Base-by-base conservation (phyloP, 2,797 vertebrate genomes). In the Cichlasoma orientale region DNA sequence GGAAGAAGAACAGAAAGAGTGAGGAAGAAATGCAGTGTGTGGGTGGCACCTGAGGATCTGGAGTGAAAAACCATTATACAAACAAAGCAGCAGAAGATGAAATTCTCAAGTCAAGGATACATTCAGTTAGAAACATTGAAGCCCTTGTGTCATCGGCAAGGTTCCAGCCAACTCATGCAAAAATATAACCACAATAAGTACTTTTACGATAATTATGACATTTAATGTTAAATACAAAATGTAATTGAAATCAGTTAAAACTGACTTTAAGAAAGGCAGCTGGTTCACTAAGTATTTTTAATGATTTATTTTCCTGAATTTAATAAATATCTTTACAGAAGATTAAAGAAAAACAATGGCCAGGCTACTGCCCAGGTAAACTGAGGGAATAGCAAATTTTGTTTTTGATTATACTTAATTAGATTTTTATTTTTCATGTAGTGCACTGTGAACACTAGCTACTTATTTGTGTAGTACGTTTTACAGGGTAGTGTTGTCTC, bases 21-120 rank as follows among this genome's bases (percentile, higher is more conserved):
- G 83, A 86, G 77, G 86, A 79, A 88, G 79, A 91, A 89, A 84
- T 79, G 82, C 77, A 70, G 78, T 77, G 84, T 84, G 93, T 94
- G 90, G 93, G 94, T 83, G 93, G 93, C 87, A 92, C 93, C 90
- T 93, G 90, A 94, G 91, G 86, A 93, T 89, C 87, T 79, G 75
- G 85, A 94, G 89, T 90, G 84, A 94, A 93, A 91, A 93, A 90
- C 66, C 86, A 92, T 93, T 92, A 90, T 74, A 80, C 92, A 91
- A 89, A 92, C 91, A 94, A 91, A 94, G 90, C 90, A 90, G 89
- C 85, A 87, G 82, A 82, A 90, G 86, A 90, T 84, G 84, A 90
- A 91, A 94, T 91, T 90, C 86, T 91, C 80, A 89, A 80, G 87
- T 94, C 91, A 95, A 94, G 88, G 91, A 92, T 93, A 83, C 82